Conservation (phyloP, 2,113 vertebrate genomes). For the Lagopus muta region DNA sequence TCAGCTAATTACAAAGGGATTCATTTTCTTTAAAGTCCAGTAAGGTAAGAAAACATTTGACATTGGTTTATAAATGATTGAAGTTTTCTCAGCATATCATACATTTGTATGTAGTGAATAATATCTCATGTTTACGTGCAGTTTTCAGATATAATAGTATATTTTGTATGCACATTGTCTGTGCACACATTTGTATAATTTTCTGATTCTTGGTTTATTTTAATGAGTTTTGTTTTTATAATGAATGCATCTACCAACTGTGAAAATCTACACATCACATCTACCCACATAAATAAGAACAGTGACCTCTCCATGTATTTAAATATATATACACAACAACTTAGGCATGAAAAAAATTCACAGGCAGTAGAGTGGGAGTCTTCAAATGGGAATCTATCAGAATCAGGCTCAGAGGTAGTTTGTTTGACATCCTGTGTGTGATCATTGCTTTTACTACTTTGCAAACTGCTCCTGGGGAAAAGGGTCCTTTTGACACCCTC, state of each 20-base stretch:
- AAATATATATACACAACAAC: neutral
- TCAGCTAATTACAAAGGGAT: conserved; percentile 2
- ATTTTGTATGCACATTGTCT: neutral
- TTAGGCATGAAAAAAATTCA: neutral
- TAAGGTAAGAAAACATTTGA: neutral
- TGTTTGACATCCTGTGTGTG: neutral
- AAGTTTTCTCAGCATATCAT: neutral
- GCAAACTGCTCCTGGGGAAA: accelerated
- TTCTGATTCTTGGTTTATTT: neutral
- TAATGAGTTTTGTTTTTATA: accelerated
- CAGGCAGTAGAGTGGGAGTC: neutral
- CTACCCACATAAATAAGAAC: neutral
- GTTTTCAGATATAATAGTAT: neutral
- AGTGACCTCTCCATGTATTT: neutral
- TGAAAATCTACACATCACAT: neutral
- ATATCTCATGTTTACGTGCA: neutral
- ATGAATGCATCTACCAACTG: neutral
- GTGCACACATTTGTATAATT: neutral
- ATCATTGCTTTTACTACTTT: too few relatives aligned
- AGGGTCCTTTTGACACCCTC: neutral
- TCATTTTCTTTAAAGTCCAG: conserved; percentile 1
- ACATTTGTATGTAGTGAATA: neutral
- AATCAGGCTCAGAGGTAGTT: neutral
- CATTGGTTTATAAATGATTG: neutral
- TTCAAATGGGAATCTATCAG: neutral